Evolutionary conservation across 2,113 vertebrate species (phyloP), one percentile per base, ranked within the genome.

Genomic region (Cololabis saira): DNA sequence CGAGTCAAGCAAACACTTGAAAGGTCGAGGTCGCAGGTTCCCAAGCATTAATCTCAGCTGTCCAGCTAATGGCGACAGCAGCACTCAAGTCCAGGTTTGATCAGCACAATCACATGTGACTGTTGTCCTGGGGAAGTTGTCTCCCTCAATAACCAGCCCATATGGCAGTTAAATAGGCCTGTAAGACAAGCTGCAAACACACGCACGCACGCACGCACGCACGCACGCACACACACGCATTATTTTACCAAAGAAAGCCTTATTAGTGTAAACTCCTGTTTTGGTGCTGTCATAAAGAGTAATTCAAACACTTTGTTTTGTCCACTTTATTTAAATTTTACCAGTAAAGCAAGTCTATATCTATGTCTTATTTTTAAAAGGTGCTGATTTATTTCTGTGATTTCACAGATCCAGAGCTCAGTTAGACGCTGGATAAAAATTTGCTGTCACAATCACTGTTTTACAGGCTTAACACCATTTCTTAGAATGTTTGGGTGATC

Each of bases 21-120:
- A 71, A 83, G 87, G 83, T 84, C 19, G 56, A 78, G 87, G 88
- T 91, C 76, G 41, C 66, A 61, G 74, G 84, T 89, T 90, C 82
- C 77, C 77, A 51, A 67, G 85, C 91, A 93, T 92, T 91, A 92
- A 93, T 92, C 92, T 92, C 87, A 78, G 86, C 89, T 90, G 92
- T 92, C 91, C 84, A 2, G 80, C 74, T 91, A 91, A 92, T 91
- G 82, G 86, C 37, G 87, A 87, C 89, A 80, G 82, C 86, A 71
- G 52, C 84, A 70, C 78, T 86, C 47, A 12, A 19, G 69, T 58
- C 50, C 41, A 4, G 77, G 89, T 83, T 90, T 92, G 90, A 92
- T 91, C 92, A 86, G 54, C 66, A 30, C 18, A 85, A 92, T 87
- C 70, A 4, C 86, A 81, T 88, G 73, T 90, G 90, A 91, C 91